Evolutionary conservation across 2,113 vertebrate species (phyloP).

Genomic region (Leptocoma aspasia): DNA sequence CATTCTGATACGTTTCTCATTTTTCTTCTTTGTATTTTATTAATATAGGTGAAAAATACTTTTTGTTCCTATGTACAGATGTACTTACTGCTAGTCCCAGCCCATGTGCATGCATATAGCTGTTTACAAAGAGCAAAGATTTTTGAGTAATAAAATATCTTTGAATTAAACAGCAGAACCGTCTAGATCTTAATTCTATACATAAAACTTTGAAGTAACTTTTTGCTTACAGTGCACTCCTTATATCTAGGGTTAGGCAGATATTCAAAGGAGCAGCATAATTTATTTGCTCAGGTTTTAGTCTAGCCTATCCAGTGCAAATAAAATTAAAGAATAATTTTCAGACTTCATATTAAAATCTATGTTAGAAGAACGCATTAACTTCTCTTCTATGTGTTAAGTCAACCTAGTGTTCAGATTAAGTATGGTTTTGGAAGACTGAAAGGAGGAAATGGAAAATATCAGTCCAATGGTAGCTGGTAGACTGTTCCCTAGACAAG

Average conservation of each 20-base stretch:
- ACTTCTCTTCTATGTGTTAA: background rate
- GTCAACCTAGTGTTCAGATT: background rate
- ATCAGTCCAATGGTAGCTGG: background rate
- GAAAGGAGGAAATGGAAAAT: background rate
- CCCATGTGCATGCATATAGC: rapidly evolving
- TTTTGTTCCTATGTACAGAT: background rate
- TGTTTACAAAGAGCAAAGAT: background rate
- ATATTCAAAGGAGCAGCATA: background rate
- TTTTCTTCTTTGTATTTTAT: background rate
- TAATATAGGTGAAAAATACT: background rate
- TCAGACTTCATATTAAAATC: background rate
- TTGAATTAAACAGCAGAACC: background rate
- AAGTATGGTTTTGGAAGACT: background rate
- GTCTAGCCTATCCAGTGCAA: background rate
- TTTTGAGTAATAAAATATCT: background rate
- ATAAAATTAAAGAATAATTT: background rate
- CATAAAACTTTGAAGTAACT: background rate
- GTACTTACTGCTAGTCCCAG: background rate
- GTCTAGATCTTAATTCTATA: background rate
- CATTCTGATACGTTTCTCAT: background rate
- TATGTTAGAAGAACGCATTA: background rate
- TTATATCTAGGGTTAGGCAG: background rate
- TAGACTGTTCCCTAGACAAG: background rate
- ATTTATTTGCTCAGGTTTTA: background rate
- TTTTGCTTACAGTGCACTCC: background rate